A percentile compares a stretch with the other conserved stretches of the same genome.
phyloP scores from a whole-genome alignment of 2,797 vertebrate species.

The Mormyrus proboscirostris region DNA sequence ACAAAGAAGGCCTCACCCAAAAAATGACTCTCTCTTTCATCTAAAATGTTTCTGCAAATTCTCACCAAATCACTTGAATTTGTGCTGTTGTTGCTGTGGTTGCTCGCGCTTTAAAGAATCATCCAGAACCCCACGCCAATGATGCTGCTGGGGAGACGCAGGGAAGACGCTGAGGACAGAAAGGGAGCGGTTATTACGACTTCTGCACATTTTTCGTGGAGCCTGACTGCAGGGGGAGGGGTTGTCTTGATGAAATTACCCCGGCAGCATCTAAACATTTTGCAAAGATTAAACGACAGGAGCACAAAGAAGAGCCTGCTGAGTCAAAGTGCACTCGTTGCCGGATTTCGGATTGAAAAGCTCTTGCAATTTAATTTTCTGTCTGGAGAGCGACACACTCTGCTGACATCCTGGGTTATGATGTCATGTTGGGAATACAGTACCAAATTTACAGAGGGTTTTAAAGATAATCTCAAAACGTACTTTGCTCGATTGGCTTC shows the following conservation, averaged over 20 bases:
- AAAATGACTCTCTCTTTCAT: background rate
- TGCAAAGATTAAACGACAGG: constrained; percentile 42
- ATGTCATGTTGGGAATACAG: constrained; percentile 35
- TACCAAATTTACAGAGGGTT: constrained; percentile 22
- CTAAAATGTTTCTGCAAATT: background rate
- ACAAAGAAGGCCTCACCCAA: background rate
- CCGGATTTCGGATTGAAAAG: constrained; percentile 35
- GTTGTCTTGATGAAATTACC: constrained; percentile 45
- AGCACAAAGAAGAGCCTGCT: constrained; percentile 42
- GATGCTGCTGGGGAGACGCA: too few species aligned
- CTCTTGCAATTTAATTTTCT: constrained; percentile 40
- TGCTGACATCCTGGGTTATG: constrained; percentile 35
- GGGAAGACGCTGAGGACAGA: constrained; percentile 38
- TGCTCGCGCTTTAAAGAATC: background rate
- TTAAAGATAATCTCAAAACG: constrained; percentile 24
- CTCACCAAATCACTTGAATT: background rate
- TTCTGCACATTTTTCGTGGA: constrained; percentile 42
- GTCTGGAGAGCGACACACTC: constrained; percentile 38
- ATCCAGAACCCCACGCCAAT: background rate
- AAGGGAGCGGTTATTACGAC: constrained; percentile 41
- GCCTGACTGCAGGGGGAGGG: constrained; percentile 38
- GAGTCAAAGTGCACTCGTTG: constrained; percentile 31
- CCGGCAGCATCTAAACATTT: constrained; percentile 33
- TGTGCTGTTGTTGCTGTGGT: background rate
- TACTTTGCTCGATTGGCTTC: constrained; percentile 37